Base-by-base conservation (phyloP, 2,888 invertebrate genomes). In the Cancer borealis region DNA sequence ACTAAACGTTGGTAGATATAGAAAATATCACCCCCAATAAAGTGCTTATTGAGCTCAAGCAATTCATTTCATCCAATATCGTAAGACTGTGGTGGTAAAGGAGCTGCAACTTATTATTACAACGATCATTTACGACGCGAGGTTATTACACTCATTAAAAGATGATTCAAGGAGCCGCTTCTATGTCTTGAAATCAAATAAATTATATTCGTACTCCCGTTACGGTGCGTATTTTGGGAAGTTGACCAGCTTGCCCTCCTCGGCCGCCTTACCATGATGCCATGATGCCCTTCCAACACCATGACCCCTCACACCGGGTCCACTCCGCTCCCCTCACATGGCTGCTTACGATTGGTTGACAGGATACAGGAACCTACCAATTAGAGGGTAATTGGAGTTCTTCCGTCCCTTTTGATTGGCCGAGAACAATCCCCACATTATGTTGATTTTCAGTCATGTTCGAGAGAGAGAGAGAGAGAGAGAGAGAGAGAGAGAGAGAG, bases 361-460 rank as follows among this genome's bases (percentile, higher is more conserved):
- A 49, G 54, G 92, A 88, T 92, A 73, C 46, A 54, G 84, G 92
- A 92, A 88, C 60, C 92, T 39, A 45, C 87, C 92, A 92, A 88
- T 92, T 92, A 92, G 87, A 45, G 0, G 92, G 88, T 92, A 60
- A 92, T 92, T 88, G 88, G 87, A 10, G 49, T n/a, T 54, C 60
- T 49, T 92, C 92, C 92, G 60, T 26, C 88, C 10, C 87, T 66
- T 8, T 45, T 87, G 92, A 92, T 92, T 87, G 92, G 88, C 10
- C 21, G 84, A 73, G 46, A 30, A 46, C 73, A 39, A 39, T 47
- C 21, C 12, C 12, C 73, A 6, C 39, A 66, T 91, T 91, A 60
- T 54, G 60, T 49, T 91, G 14, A 60, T 60, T 60, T 39, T 3
- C 60, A 6, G 91, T 17, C n/a, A 0, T 60, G 5, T 39, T 4